Percentiles rank a stretch among this genome's conserved stretches.
These are phyloP conservation scores for Poicephalus meyeri DNA, from an alignment of 2,113 vertebrate genomes.

Conservation along the genomic window DNA sequence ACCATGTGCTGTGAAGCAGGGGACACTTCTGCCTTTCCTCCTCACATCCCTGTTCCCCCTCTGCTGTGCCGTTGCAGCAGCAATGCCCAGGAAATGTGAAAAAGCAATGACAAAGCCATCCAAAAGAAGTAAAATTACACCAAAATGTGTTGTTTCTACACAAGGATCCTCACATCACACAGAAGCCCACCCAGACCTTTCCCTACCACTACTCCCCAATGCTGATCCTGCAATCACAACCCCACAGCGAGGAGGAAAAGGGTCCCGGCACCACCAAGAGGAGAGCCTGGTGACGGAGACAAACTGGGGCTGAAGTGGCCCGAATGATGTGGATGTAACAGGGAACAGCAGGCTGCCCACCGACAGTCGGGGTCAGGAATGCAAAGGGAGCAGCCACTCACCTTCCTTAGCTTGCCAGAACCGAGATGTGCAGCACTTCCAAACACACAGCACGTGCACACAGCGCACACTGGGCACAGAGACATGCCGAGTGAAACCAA, in stretches of 20 bases:
- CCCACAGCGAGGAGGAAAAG: rapidly evolving
- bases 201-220: background rate
- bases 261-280: background rate
- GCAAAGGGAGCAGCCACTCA: background rate
- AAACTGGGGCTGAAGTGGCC: rapidly evolving
- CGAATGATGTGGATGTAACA: rapidly evolving
- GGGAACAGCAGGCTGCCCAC: background rate
- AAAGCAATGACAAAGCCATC: background rate
- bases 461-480: background rate
- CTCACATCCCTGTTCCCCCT: background rate
- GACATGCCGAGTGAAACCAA: background rate
- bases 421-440: background rate
- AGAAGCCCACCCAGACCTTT: background rate
- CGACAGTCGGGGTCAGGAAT: background rate
- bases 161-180: rapidly evolving
- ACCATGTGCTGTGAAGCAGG: background rate
- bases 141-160: background rate
- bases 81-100: background rate
- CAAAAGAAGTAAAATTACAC: background rate
- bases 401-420: background rate
- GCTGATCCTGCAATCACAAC: background rate
- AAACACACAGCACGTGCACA: background rate
- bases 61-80: background rate
- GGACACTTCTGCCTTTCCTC: background rate
- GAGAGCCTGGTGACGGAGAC: background rate